Base-by-base conservation (phyloP, 2,888 invertebrate genomes). In the Leistus spinibarbis region DNA sequence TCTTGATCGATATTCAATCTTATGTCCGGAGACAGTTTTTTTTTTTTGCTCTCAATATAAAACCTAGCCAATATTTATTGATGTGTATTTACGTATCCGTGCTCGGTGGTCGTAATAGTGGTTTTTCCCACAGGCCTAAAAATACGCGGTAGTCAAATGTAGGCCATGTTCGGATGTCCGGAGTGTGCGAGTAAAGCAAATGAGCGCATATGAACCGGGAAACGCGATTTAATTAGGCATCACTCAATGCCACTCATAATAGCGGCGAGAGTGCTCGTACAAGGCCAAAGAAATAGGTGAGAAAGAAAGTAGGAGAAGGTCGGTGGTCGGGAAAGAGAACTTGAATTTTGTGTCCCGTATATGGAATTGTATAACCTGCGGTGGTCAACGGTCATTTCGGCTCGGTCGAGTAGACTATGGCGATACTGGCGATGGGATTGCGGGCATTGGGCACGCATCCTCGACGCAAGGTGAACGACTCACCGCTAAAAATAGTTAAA, bases 401-500 rank as follows among this genome's bases (percentile, higher is more conserved):
- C n/a, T n/a, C n/a, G n/a, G n/a, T n/a, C n/a, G n/a, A n/a, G n/a
- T n/a, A n/a, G n/a, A n/a, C n/a, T n/a, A n/a, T n/a, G n/a, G n/a
- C n/a, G n/a, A n/a, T n/a, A 16, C 3, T 20, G 3, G 10, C 60
- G 60, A 19, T 60, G 60, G 22, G 60, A 19, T 60, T 60, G 5
- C 22, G 17, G 16, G 16, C 19, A 56, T 56, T 56, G 56, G 56
- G 19, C 56, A 56, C 56, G 56, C 56, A 56, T 56, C 56, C 56
- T 63, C n/a, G 19, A 63, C 24, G 62, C 71, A 71, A 64, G 71
- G 63, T 71, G 71, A 71, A 71, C 71, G 71, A 71, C 71, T 71
- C 71, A 71, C 54, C 54, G 64, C 54, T 71, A 71, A 64, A 71
- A 71, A 71, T 71, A 71, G 13, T 10, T 40, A 40, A 17, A 19